A percentile compares a stretch with the other conserved stretches of the same genome.
phyloP scores from a whole-genome alignment of 2,888 invertebrate species.

The Gari tellinella region DNA sequence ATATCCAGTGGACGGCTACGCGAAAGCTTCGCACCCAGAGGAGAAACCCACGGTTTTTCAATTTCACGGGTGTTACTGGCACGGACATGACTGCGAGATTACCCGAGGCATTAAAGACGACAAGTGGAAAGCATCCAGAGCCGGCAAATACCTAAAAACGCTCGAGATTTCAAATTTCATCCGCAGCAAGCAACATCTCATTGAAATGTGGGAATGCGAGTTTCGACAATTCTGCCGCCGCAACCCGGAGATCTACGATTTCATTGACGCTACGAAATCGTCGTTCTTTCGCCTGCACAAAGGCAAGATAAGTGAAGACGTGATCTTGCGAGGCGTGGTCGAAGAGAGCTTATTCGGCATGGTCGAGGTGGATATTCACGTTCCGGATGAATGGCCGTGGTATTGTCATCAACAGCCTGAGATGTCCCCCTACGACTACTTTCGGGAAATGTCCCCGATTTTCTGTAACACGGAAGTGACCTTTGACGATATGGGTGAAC shows the following conservation, averaged over 20 bases:
- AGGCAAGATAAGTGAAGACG: slow-evolving; percentile 2
- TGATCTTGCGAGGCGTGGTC: background rate
- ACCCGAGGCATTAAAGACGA: background rate
- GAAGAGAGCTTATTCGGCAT: slow-evolving; percentile 4
- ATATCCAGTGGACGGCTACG: slow-evolving; percentile 37
- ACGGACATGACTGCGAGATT: background rate
- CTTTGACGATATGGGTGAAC: background rate
- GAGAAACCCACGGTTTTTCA: background rate
- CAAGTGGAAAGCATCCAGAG: background rate
- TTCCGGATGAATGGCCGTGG: slow-evolving; percentile 2
- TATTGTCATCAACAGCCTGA: background rate
- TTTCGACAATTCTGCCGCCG: no score
- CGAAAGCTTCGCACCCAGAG: background rate
- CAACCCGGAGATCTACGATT: no score
- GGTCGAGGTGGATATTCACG: slow-evolving; percentile 5
- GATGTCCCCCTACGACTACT: background rate
- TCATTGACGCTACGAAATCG: no score
- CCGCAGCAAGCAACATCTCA: background rate
- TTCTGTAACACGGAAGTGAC: slow-evolving; percentile 5
- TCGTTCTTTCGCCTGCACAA: background rate
- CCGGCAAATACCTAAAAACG: background rate
- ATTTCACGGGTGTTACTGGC: no score
- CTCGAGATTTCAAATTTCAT: background rate
- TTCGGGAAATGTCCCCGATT: slow-evolving; percentile 10
- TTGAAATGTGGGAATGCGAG: no score